Evolutionary conservation across 2,888 invertebrate species (phyloP), one percentile per base, ranked within the genome.

Genomic region (Trilocha varians): DNA sequence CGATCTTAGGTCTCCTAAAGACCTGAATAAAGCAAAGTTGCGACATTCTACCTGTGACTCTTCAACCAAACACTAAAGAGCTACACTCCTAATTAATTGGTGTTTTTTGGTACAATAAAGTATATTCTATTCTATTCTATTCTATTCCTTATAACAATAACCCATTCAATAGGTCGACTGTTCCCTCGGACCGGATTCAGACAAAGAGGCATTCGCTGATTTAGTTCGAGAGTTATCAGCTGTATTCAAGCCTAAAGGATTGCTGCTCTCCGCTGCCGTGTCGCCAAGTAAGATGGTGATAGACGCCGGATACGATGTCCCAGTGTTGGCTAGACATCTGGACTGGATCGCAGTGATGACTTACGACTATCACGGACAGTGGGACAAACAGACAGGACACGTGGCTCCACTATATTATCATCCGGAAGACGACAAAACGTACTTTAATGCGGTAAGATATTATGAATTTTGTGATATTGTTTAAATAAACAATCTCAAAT

Each of bases 301-400:
- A 43, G 95, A 96, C 66, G 91, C 91, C 2, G 93, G 93, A 0
- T 96, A 96, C 64, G 92, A 96, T 59, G 94, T 96, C 0, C 91
- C 92, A 0, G 87, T 89, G 0, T 62, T 96, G 3, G 91, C 93
- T 0, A 85, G 88, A 52, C 89, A 93, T 64, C 82, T 96, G 42
- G 96, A 96, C 66, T 96, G 95, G 94, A 93, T 96, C 38, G 93
- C 95, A 1, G 94, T 96, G 0, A 96, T 96, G 96, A 92, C 95
- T 0, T 96, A 96, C 59, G 96, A 96, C 64, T 95, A 91, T 78
- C 95, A 96, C 55, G 96, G 96, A 0, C 95, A 95, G 59, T 96
- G 96, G 96, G 96, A 96, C 59, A 94, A 94, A 65, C 92, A 92
- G 67, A 96, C 96, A 1, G 96, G 96, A 0, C 96, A 96, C 61